phyloP scores from a whole-genome alignment of 92 coral and sea anemone genomes.

The Pocillopora grandis region DNA sequence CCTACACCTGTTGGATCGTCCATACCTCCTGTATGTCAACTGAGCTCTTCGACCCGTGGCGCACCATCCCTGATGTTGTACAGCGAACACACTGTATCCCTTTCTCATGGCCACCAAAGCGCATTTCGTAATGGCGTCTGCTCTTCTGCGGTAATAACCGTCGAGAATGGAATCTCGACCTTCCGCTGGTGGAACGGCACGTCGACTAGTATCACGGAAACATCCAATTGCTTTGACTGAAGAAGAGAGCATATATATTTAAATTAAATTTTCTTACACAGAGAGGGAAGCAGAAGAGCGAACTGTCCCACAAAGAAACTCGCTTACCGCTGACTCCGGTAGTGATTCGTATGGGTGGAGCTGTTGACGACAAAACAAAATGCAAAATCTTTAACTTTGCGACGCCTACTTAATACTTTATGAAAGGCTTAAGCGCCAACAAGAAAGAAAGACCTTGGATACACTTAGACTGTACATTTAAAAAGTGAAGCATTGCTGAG shows the following conservation, averaged over 20 bases:
- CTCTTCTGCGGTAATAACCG: slow-evolving; percentile 33
- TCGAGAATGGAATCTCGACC: slow-evolving; percentile 11
- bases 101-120: slow-evolving; percentile 35
- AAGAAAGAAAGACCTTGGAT: too few relatives aligned
- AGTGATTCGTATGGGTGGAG: slow-evolving; percentile 29
- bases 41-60: slow-evolving; percentile 53
- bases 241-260: too few relatives aligned
- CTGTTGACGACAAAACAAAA: neutral
- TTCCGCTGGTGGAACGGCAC: slow-evolving; percentile 25
- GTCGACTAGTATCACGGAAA: slow-evolving; percentile 32
- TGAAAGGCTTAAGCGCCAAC: too few relatives aligned
- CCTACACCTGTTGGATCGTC: slow-evolving; percentile 43
- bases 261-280: neutral
- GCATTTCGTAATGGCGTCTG: slow-evolving; percentile 40
- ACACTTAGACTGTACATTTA: too few relatives aligned
- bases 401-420: too few relatives aligned
- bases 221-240: slow-evolving; percentile 28
- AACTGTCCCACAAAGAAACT: neutral
- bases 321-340: slow-evolving; percentile 14
- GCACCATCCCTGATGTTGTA: slow-evolving; percentile 58
- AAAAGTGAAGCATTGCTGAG: too few relatives aligned
- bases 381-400: neutral
- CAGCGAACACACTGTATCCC: slow-evolving; percentile 36
- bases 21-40: slow-evolving; percentile 53
- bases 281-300: neutral